Base-by-base conservation (phyloP, 2,888 invertebrate genomes). In the Unio pictorum region DNA sequence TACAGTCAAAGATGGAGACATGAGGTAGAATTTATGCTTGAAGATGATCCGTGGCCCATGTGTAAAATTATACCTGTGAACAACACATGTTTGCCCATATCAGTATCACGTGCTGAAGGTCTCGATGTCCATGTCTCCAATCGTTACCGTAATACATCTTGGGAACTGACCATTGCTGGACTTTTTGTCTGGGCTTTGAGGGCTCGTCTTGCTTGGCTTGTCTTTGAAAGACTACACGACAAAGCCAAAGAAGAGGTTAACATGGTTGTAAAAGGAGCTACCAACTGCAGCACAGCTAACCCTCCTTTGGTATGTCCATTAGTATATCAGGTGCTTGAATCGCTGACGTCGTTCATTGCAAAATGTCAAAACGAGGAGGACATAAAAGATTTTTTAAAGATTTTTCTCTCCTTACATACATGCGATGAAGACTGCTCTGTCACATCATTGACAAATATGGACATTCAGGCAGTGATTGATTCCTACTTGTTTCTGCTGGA, bases 41-140 rank as follows among this genome's bases (percentile, higher is more conserved):
- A 81, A 61, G 81, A 81, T 54, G 81, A 81, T 55, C 81, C 81
- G 11, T 81, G 81, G 81, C 81, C 81, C 0, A 64, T 80, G 65
- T 80, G 80, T 64, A 75, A 76, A 63, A 75, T 81, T 20, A 74
- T 80, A 15, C 75, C 81, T 0, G 72, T 80, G 23, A 75, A 78
- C 60, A 80, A 76, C 68, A 28, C 61, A 18, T 76, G 76, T 15
- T 60, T 74, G 20, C 57, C 67, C 11, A 72, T 76, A 15, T 64
- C 76, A 7, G 63, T 74, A 1, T 67, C 70, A 1, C 72, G 74
- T 60, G 55, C 64, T 26, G 68, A 71, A 20, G 78, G 78, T 45
- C 55, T 79, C 55, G 69, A 69, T 7, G 23, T 64, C 6, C 71
- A 72, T 34, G 30, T 80, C 20, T 76, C 78, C 30, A 73, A 71